These are phyloP conservation scores for Calephelis nemesis DNA, from an alignment of 1,140 invertebrate genomes.

Conservation along the genomic window DNA sequence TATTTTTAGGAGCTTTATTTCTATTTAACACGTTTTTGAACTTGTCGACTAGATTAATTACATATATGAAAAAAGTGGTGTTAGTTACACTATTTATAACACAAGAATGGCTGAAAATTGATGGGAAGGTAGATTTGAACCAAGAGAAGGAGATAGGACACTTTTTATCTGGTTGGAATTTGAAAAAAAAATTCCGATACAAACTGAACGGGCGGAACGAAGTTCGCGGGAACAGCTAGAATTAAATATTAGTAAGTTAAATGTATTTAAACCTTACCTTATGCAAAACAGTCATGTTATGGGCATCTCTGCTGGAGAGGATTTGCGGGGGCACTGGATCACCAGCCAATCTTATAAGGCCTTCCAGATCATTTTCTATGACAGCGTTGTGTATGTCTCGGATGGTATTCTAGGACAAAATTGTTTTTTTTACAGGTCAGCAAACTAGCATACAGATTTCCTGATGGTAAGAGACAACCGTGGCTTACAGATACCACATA, in stretches of 20 bases:
- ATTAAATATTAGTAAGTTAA: not conserved
- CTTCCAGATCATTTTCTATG: slow-evolving; percentile 87
- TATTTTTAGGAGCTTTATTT: no score
- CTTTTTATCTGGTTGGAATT: not conserved
- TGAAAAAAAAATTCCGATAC: not conserved
- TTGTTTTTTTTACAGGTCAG: not conserved
- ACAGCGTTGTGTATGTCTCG: slow-evolving; percentile 89
- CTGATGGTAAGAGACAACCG: no score
- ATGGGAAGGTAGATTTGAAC: no score
- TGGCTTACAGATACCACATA: no score
- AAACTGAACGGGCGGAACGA: no score
- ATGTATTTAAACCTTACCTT: slow-evolving; percentile 80
- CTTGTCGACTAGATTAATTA: no score
- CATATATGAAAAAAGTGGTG: no score
- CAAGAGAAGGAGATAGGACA: no score
- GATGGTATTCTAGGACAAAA: slow-evolving; percentile 85
- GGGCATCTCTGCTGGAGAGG: slow-evolving; percentile 87
- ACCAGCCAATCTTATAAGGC: slow-evolving; percentile 82
- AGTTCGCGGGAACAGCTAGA: not conserved
- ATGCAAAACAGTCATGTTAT: slow-evolving; percentile 90
- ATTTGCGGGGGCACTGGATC: slow-evolving; percentile 86
- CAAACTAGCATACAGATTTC: no score
- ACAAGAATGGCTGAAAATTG: no score
- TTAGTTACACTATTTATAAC: no score
- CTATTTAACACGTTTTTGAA: no score